Base-by-base conservation (phyloP, 2,888 invertebrate species). In the Psylliodes chrysocephalus region DNA sequence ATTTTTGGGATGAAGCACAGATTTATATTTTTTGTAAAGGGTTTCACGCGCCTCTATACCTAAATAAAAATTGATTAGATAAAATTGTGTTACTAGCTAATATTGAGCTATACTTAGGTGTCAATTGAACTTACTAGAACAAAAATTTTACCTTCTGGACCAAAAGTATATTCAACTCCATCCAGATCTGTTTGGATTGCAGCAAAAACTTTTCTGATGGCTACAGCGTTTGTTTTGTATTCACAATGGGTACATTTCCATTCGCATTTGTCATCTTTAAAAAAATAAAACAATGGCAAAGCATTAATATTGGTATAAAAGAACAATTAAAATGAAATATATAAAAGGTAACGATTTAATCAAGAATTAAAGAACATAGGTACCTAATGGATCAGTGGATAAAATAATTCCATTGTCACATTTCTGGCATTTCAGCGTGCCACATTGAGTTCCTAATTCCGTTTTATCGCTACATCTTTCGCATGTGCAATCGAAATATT, bases 401-500 rank as follows among this genome's bases (percentile, higher is more conserved):
- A 90, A 69, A 49, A 92, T 84, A 51, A 90, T 81, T 0, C 92
- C 91, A 69, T 89, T 88, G 67, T 90, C 89, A 75, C 92, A 92
- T 79, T 90, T 90, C 71, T 85, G 89, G 75, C 94, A 95, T 78
- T 91, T 92, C 1, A 94, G 80, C 0, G 93, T 89, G 69, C 93
- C 91, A 77, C 92, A 86, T 76, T 93, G 88, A 0, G 94, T 92
- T 6, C 89, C 91, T 46, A 94, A 81, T 78, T 95, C 95, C 0
- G 90, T 90, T 7, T 93, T 91, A 80, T 94, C 94, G 1, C 86
- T 83, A 77, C 94, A 95, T 54, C 94, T 86, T 1, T 82, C 75
- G 73, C 94, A 95, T 25, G 85, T 86, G 79, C 94, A 95, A 14
- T 86, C 85, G 80, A 95, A 95, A 81, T 90, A 91, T 84, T 94